Conservation (phyloP, 2,113 vertebrate genomes). For the Prinia subflava region DNA sequence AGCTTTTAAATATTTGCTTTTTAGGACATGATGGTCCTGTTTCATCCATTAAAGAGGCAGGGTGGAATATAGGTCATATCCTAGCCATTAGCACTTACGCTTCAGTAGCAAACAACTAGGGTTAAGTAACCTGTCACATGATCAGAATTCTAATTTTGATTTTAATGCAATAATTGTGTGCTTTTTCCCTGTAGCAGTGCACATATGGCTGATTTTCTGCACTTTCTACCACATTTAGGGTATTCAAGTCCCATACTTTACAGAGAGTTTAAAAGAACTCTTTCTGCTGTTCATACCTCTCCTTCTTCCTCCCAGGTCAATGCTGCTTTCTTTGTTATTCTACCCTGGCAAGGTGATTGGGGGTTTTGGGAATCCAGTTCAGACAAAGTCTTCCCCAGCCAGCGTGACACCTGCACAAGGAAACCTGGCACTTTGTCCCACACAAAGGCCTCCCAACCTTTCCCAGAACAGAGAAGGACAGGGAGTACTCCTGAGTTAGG, state of each 20-base stretch:
- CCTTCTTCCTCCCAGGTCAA: background rate
- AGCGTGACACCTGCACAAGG: background rate
- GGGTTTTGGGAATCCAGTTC: background rate
- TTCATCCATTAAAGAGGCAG: conserved; percentile 10
- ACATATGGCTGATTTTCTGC: background rate
- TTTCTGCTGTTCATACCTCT: background rate
- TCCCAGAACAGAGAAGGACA: background rate
- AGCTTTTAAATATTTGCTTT: conserved; percentile 39
- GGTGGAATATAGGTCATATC: conserved; percentile 44
- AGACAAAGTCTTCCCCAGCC: background rate
- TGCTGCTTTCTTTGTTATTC: background rate
- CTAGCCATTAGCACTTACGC: conserved; percentile 37
- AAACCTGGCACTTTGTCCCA: background rate
- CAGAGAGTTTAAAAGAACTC: background rate
- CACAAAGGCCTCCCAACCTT: background rate
- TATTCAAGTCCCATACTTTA: background rate
- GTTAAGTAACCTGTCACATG: conserved; percentile 36
- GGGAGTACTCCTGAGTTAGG: background rate
- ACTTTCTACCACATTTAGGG: background rate
- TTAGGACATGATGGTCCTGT: background rate
- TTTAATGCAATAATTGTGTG: background rate
- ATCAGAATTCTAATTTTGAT: conserved; percentile 31
- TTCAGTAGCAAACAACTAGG: conserved; percentile 31
- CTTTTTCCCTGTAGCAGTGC: background rate
- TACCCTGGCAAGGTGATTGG: background rate